Evolutionary conservation across 2,888 invertebrate species (phyloP).

Genomic region (Athalia cordata): DNA sequence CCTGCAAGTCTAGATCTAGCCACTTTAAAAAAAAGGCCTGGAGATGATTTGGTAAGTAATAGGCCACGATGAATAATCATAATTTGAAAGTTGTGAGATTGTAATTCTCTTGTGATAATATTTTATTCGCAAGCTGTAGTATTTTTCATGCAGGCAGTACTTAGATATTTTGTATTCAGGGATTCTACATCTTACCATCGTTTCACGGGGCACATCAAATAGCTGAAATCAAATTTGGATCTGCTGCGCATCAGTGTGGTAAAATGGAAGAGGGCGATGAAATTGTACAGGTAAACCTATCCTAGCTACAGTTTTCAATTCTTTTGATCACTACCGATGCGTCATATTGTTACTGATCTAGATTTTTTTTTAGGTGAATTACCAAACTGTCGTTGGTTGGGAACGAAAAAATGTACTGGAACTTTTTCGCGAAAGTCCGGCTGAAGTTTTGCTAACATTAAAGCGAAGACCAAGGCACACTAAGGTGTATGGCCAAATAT

Average conservation of each 20-base stretch:
- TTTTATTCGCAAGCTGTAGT: neutral
- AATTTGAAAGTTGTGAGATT: no score
- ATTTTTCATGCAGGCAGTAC: no score
- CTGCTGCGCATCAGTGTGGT: conserved; percentile 93
- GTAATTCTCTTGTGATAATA: no score
- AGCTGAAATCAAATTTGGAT: conserved; percentile 91
- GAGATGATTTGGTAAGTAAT: conserved; percentile 82
- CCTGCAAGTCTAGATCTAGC: conserved; percentile 94
- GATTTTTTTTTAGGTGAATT: conserved; percentile 77
- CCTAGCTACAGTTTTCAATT: neutral
- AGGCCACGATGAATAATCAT: no score
- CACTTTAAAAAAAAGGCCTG: conserved; percentile 87
- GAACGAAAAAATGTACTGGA: conserved; percentile 85
- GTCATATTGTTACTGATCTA: conserved; percentile 34
- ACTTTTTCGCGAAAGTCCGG: conserved; percentile 84
- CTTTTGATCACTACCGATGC: neutral
- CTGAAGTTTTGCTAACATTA: conserved; percentile 87
- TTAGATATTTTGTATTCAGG: conserved; percentile 74
- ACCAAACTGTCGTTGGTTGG: conserved; percentile 88
- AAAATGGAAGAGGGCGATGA: conserved; percentile 97
- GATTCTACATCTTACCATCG: conserved; percentile 91
- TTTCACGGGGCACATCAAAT: conserved; percentile 89
- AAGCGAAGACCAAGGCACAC: conserved; percentile 90
- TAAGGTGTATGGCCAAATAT: conserved; percentile 85
- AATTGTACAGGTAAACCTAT: conserved; percentile 88